A percentile compares a stretch with the other conserved stretches of the same genome.
Evolutionary conservation across 2,888 invertebrate genomes (phyloP).

Genomic region (Aspidiotus destructor): DNA sequence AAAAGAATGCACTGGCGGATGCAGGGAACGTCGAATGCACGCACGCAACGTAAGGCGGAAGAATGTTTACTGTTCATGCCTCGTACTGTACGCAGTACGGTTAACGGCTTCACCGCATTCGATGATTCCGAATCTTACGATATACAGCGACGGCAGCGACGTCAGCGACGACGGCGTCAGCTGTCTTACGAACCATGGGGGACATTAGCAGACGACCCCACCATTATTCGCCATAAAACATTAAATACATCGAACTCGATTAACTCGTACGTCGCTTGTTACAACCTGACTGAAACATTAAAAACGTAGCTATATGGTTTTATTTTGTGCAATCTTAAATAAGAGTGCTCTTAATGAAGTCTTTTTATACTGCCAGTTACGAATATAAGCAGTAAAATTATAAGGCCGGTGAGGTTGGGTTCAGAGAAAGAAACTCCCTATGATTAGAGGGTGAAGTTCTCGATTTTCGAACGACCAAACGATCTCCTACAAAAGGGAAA

Average conservation of each 20-base stretch:
- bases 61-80: background rate
- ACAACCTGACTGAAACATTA: background rate
- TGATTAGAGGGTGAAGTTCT: too few relatives aligned
- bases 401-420: too few relatives aligned
- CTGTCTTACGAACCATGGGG: constrained; percentile 1
- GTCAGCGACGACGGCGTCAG: background rate
- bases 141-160: too few relatives aligned
- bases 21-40: background rate
- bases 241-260: constrained; percentile 4
- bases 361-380: too few relatives aligned
- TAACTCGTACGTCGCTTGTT: background rate
- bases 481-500: too few relatives aligned
- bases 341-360: too few relatives aligned
- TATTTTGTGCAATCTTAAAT: too few relatives aligned
- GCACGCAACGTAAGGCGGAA: background rate
- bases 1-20: background rate
- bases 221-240: background rate
- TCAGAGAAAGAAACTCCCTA: too few relatives aligned
- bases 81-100: background rate
- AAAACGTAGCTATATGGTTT: too few relatives aligned
- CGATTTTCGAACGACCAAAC: too few relatives aligned
- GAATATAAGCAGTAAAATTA: too few relatives aligned
- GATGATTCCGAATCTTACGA: background rate
- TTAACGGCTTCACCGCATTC: background rate
- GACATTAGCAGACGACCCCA: background rate